phyloP scores from a whole-genome alignment of 2,113 vertebrate genomes.

The Spermophilus dauricus region DNA sequence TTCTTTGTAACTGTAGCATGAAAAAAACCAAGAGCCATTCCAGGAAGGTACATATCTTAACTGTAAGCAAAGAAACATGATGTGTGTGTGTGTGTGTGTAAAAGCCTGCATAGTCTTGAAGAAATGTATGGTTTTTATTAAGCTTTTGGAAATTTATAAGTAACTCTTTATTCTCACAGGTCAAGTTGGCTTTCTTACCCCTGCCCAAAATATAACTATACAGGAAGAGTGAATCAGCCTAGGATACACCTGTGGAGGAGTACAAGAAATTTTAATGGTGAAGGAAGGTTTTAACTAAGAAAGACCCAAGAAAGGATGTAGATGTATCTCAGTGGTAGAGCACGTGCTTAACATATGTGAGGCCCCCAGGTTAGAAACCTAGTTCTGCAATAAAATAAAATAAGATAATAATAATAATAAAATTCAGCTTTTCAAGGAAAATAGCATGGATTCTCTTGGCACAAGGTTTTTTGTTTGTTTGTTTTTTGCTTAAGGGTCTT shows the following conservation, averaged over 20 bases:
- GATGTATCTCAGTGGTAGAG: too few relatives aligned
- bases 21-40: background rate
- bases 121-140: slow-evolving; percentile 18
- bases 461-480: background rate
- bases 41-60: background rate
- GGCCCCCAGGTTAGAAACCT: too few relatives aligned
- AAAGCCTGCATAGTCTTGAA: background rate
- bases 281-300: slow-evolving; percentile 25
- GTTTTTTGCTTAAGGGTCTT: background rate
- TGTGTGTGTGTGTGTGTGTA: background rate
- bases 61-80: background rate
- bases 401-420: too few relatives aligned
- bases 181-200: background rate
- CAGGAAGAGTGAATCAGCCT: background rate
- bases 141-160: slow-evolving; percentile 5
- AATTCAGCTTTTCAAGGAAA: background rate
- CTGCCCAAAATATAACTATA: slow-evolving; percentile 18
- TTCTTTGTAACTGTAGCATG: background rate
- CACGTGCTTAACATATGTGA: too few relatives aligned
- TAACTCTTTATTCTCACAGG: background rate
- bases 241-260: background rate
- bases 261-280: slow-evolving; percentile 6
- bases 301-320: background rate
- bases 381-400: too few relatives aligned
- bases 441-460: background rate